These are phyloP conservation scores for Pantherophis vulpinus DNA, from an alignment of 2,797 vertebrate genomes.

Conservation along the genomic window DNA sequence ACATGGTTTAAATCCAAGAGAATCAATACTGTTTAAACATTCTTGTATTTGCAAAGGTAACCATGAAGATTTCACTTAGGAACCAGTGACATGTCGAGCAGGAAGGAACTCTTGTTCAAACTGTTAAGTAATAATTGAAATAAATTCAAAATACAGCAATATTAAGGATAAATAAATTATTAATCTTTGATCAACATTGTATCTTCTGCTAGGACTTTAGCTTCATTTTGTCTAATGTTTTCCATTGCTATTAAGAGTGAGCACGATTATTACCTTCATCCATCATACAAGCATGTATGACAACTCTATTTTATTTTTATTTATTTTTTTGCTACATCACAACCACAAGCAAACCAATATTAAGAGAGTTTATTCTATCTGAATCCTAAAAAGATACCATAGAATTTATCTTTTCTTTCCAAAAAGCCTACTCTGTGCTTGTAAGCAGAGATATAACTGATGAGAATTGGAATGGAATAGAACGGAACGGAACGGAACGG, in stretches of 20 bases:
- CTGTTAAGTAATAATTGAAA: not conserved
- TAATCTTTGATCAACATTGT: not conserved
- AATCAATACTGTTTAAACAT: constrained; percentile 14
- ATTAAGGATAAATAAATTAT: not conserved
- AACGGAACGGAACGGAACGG: too few relatives aligned
- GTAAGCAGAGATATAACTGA: not conserved
- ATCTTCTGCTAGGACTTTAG: not conserved
- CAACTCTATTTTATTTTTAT: not conserved
- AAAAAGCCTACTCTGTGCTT: not conserved
- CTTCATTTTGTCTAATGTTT: not conserved
- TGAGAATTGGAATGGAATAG: not conserved
- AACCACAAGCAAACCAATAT: not conserved
- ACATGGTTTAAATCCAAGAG: not conserved
- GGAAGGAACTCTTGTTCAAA: not conserved
- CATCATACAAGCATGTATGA: not conserved
- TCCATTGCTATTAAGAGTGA: not conserved
- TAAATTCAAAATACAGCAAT: not conserved
- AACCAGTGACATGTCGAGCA: not conserved
- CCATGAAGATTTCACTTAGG: not conserved
- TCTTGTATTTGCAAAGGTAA: not conserved
- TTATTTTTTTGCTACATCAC: not conserved
- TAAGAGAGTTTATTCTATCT: not conserved
- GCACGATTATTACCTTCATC: not conserved
- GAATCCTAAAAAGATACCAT: not conserved
- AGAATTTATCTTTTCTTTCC: not conserved